These are phyloP conservation scores for Tribolium castaneum DNA, from an alignment of 1,140 invertebrate species.

Conservation along the genomic window DNA sequence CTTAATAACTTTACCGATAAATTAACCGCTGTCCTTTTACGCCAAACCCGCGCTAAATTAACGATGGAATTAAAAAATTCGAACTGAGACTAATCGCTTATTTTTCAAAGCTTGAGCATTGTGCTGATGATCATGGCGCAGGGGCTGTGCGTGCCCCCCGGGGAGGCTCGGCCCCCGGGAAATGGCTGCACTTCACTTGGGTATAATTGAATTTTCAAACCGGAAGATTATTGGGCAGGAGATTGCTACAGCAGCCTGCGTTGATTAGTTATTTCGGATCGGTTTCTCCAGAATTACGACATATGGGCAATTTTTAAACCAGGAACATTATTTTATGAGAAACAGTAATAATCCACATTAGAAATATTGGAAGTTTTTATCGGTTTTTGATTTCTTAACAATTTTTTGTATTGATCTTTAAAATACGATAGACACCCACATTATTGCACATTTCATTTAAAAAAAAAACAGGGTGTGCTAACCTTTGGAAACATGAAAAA, in stretches of 20 bases:
- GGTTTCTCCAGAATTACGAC: slow-evolving; percentile 56
- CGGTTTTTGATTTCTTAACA: too few relatives aligned
- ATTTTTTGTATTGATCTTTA: too few relatives aligned
- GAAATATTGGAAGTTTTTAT: too few relatives aligned
- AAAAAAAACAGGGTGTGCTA: too few relatives aligned
- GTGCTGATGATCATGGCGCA: slow-evolving; percentile 23
- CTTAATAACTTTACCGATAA: slow-evolving; percentile 44
- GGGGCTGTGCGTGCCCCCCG: slow-evolving; percentile 25
- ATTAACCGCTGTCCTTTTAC: slow-evolving; percentile 39
- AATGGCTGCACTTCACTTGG: slow-evolving; percentile 56
- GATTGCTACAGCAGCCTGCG: slow-evolving; percentile 52
- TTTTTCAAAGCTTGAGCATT: not conserved
- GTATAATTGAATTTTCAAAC: slow-evolving; percentile 63
- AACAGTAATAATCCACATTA: too few relatives aligned
- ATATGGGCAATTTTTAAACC: slow-evolving; percentile 62
- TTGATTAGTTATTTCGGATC: slow-evolving; percentile 61
- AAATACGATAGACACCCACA: too few relatives aligned
- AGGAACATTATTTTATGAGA: too few relatives aligned
- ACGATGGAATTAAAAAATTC: slow-evolving; percentile 37
- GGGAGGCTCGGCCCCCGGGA: slow-evolving; percentile 43
- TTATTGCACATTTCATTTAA: too few relatives aligned
- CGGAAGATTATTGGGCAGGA: slow-evolving; percentile 61
- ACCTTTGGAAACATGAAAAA: too few relatives aligned
- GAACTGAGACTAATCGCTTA: not conserved
- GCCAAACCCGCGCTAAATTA: slow-evolving; percentile 27